A percentile compares a stretch with the other conserved stretches of the same genome.
phyloP scores from a whole-genome alignment of 2,888 invertebrate species.

The Erebia epiphron region DNA sequence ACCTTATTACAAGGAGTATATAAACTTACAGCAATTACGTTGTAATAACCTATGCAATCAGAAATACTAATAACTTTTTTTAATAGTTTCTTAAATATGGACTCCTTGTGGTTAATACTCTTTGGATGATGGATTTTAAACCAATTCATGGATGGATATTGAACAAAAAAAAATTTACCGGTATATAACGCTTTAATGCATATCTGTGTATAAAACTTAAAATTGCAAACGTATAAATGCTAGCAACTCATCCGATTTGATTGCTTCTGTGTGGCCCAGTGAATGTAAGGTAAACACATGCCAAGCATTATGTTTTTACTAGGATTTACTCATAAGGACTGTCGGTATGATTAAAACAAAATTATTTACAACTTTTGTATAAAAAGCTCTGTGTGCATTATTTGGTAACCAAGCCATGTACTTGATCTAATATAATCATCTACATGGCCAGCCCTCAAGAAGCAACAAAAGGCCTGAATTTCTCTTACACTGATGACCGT shows the following conservation, averaged over 20 bases:
- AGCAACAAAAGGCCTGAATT: not conserved
- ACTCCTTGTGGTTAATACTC: not conserved
- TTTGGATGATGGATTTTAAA: not conserved
- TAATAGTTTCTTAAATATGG: too few relatives aligned
- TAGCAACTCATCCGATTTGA: slow-evolving; percentile 43
- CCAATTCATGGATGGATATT: not conserved
- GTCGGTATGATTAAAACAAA: too few relatives aligned
- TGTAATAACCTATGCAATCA: not conserved
- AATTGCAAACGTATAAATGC: slow-evolving; percentile 35
- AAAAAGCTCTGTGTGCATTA: too few relatives aligned
- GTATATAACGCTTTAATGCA: too few relatives aligned
- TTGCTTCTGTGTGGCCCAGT: slow-evolving; percentile 63
- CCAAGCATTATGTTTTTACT: slow-evolving; percentile 17
- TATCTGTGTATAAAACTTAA: not conserved
- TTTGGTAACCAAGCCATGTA: slow-evolving; percentile 26
- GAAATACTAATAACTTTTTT: too few relatives aligned
- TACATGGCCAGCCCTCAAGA: not conserved
- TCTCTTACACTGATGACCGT: too few relatives aligned
- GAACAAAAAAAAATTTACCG: not conserved
- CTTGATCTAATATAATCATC: slow-evolving; percentile 19
- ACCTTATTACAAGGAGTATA: slow-evolving; percentile 2
- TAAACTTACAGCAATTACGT: not conserved
- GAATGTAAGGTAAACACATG: slow-evolving; percentile 15
- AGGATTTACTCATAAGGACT: too few relatives aligned
- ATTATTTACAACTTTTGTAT: too few relatives aligned